Conservation (phyloP, 2,888 invertebrate species). For the Luperina nickerlii region DNA sequence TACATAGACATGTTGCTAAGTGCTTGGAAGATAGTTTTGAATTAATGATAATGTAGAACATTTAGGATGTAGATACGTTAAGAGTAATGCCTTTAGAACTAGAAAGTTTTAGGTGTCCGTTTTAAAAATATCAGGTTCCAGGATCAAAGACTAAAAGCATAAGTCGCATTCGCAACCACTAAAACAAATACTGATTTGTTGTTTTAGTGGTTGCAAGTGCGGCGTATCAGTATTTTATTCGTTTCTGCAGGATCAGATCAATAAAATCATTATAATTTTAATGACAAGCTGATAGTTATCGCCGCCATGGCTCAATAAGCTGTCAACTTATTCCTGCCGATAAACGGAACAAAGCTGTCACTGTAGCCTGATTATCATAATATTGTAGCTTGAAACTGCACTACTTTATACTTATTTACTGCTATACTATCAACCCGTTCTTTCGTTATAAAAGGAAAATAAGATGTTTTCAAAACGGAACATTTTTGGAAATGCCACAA, state of each 20-base stretch:
- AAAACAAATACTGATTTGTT: too few relatives aligned
- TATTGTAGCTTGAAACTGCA: not conserved
- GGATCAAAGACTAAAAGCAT: not conserved
- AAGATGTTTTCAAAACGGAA: not conserved
- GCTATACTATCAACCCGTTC: not conserved
- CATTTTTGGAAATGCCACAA: not conserved
- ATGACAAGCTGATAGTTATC: too few relatives aligned
- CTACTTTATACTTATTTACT: too few relatives aligned
- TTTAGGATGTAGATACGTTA: not conserved
- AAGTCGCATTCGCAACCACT: too few relatives aligned
- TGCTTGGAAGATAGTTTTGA: not conserved
- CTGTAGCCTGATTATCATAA: not conserved
- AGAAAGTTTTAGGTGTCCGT: not conserved
- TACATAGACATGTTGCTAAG: not conserved
- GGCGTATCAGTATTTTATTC: too few relatives aligned
- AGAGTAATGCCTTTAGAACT: not conserved
- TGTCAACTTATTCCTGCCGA: not conserved
- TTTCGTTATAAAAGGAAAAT: not conserved
- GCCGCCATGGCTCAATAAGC: too few relatives aligned
- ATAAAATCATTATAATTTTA: too few relatives aligned
- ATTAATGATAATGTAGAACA: not conserved
- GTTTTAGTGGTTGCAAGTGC: too few relatives aligned
- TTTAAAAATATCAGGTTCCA: not conserved
- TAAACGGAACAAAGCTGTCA: not conserved
- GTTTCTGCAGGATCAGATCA: too few relatives aligned